Conservation (phyloP, 2,888 invertebrate species). For the Cremastinae sp. region DNA sequence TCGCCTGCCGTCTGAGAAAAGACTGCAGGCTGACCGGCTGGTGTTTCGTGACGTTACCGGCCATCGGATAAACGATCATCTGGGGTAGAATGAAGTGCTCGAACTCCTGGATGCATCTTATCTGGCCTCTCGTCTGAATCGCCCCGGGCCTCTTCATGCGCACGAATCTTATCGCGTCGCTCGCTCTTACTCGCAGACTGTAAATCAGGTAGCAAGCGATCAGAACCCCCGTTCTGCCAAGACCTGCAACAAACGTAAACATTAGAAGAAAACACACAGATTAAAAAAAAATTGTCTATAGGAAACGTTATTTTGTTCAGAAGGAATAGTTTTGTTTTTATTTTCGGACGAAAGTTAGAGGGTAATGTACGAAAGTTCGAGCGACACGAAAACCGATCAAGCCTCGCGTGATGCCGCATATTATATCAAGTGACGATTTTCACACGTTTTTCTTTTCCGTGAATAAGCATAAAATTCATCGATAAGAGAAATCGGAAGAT, state of each 20-base stretch:
- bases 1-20: conserved; percentile 87
- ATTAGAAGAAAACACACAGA: too few relatives aligned
- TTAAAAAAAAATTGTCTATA: too few relatives aligned
- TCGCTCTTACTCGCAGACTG: conserved; percentile 87
- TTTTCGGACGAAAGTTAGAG: background rate
- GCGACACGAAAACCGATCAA: background rate
- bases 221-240: conserved; percentile 92
- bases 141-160: conserved; percentile 89
- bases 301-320: too few relatives aligned
- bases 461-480: conserved; percentile 8
- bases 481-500: conserved; percentile 4
- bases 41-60: conserved; percentile 81
- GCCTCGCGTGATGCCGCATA: background rate
- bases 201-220: conserved; percentile 94
- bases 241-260: conserved; percentile 81
- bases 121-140: conserved; percentile 92
- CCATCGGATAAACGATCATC: conserved; percentile 87
- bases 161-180: conserved; percentile 90
- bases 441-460: conserved; percentile 1
- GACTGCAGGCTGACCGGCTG: conserved; percentile 83
- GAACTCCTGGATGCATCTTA: conserved; percentile 90
- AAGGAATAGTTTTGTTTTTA: too few relatives aligned
- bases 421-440: conserved; percentile 10
- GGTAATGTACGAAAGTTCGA: background rate
- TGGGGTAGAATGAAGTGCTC: conserved; percentile 90